These are phyloP conservation scores for Phataginus tetradactyla DNA, from an alignment of 2,797 vertebrate species.

Conservation along the genomic window DNA sequence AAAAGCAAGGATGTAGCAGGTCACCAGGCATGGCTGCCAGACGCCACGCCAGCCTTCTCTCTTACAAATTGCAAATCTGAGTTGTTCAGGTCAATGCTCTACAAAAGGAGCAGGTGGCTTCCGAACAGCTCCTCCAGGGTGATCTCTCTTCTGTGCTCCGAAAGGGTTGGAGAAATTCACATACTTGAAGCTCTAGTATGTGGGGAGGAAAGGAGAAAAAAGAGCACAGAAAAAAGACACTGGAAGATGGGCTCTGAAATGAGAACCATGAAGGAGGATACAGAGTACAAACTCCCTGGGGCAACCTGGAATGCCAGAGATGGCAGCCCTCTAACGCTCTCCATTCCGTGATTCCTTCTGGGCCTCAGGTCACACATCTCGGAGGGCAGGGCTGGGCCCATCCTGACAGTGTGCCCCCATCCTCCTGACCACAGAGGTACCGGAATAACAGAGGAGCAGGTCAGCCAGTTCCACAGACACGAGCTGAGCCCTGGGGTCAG, in stretches of 20 bases:
- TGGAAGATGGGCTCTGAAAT: not conserved
- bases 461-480: no score
- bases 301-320: not conserved
- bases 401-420: not conserved
- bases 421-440: not conserved
- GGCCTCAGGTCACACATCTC: not conserved
- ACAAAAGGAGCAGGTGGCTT: not conserved
- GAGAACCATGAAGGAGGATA: not conserved
- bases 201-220: not conserved
- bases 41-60: not conserved
- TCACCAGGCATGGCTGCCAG: fast-evolving
- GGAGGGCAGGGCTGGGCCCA: not conserved
- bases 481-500: no score
- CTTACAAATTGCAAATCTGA: not conserved
- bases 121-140: fast-evolving
- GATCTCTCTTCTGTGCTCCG: not conserved
- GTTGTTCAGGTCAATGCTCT: fast-evolving
- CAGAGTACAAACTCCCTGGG: no score
- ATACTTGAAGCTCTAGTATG: not conserved
- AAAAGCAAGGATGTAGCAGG: not conserved
- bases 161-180: not conserved
- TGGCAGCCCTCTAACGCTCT: fast-evolving
- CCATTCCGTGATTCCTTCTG: not conserved
- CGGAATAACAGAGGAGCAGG: not conserved
- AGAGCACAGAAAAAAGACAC: not conserved